Percentiles rank a stretch among this genome's conserved stretches.
These are phyloP conservation scores for Zosterops pallidus DNA, from an alignment of 2,113 vertebrate species.

Conservation along the genomic window DNA sequence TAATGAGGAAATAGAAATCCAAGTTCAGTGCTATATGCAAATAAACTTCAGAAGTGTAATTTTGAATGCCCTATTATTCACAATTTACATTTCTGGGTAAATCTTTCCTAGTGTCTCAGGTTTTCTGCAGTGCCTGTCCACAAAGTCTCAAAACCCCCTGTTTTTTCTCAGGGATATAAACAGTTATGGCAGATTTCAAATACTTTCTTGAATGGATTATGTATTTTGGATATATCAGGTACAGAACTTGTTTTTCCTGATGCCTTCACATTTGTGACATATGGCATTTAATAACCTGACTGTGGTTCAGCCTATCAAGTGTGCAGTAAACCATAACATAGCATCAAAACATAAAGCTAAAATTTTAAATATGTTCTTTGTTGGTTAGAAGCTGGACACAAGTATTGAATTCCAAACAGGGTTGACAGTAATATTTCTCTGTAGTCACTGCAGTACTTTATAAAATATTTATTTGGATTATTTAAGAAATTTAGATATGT, in stretches of 20 bases:
- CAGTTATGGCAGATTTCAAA: neutral
- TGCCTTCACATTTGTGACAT: neutral
- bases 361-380: neutral
- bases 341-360: neutral
- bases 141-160: neutral
- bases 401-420: neutral
- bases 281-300: slow-evolving; percentile 30
- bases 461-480: neutral
- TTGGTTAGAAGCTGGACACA: neutral
- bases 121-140: neutral
- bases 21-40: neutral
- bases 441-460: neutral
- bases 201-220: neutral
- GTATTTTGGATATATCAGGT: neutral
- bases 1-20: neutral
- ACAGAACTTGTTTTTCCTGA: neutral
- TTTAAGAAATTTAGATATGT: neutral
- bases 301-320: slow-evolving; percentile 10
- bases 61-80: neutral
- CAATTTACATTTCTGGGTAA: neutral
- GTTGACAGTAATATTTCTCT: neutral
- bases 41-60: neutral
- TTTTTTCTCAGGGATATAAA: neutral
- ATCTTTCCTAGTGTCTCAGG: neutral
- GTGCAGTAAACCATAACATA: slow-evolving; percentile 25